Base-by-base conservation (phyloP, 2,113 vertebrate species). In the Crotalus tigris region DNA sequence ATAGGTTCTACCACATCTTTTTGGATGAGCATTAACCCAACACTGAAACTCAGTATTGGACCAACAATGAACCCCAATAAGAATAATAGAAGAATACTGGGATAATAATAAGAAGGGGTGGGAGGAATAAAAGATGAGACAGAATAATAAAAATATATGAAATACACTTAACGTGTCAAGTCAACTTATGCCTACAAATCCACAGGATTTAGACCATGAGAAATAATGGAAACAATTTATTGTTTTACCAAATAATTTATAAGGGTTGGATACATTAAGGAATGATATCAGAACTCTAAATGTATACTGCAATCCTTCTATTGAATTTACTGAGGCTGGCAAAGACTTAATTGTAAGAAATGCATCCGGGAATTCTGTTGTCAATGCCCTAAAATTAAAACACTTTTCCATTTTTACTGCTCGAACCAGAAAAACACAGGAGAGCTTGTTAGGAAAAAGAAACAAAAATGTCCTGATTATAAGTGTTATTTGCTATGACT, bases 141-240 rank as follows among this genome's bases (percentile, higher is more conserved):
- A 33, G 17, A 85, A 49, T 54, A n/a, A 29, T 19, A 54, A 46
- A 53, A 44, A 21, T 53, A 7, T 61, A 23, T 92, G 49, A 89
- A 46, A 51, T 21, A 24, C 17, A 89, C 85, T n/a, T 39, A 90
- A 53, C 5, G 6, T 64, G 8, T 49, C 53, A 5, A 90, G 55
- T 13, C 88, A 90, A 61, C 12, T 44, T 44, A 4, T 54, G 4
- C 29, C 85, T 61, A 85, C 85, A 85, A 93, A 59, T 49, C 87
- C 69, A 85, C 64, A 85, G 19, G 75, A 54, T 93, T 46, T 61
- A 90, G 46, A 26, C 55, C 8, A 29, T 21, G 53, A 26, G 29
- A 64, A n/a, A 49, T 90, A 64, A 93, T 86, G 55, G 81, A 64
- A 93, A 44, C n/a, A 54, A 33, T 92, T 81, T 93, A 90, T 93